A percentile compares a stretch with the other conserved stretches of the same genome.
Conservation (phyloP, 2,888 invertebrate species). For the Tryphoninae sp. region DNA sequence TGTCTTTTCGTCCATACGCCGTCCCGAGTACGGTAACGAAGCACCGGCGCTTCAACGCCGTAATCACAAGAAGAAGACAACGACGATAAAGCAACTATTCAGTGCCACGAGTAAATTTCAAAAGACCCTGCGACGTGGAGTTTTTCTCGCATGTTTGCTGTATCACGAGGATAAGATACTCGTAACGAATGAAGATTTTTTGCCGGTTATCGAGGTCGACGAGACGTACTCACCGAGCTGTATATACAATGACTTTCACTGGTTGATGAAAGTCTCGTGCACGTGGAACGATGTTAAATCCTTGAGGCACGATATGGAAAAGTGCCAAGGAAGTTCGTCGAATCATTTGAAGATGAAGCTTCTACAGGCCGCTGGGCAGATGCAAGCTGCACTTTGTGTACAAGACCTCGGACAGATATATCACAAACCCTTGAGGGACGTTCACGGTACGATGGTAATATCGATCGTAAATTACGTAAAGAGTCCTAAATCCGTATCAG, state of each 20-base stretch:
- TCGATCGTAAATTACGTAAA: slow-evolving; percentile 92
- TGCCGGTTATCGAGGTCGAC: slow-evolving; percentile 98
- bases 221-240: slow-evolving; percentile 94
- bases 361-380: slow-evolving; percentile 94
- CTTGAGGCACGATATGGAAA: slow-evolving; percentile 96
- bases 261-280: slow-evolving; percentile 98
- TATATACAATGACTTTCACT: slow-evolving; percentile 96
- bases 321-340: slow-evolving; percentile 93
- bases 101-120: slow-evolving; percentile 98
- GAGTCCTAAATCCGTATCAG: slow-evolving; percentile 92
- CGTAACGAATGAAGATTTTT: slow-evolving; percentile 97
- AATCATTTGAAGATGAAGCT: slow-evolving; percentile 95
- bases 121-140: slow-evolving; percentile 95
- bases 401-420: slow-evolving; percentile 97
- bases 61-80: slow-evolving; percentile 90
- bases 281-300: slow-evolving; percentile 98
- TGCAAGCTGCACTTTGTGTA: slow-evolving; percentile 95
- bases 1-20: slow-evolving; percentile 88
- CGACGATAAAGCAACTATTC: slow-evolving; percentile 96
- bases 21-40: slow-evolving; percentile 86
- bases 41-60: slow-evolving; percentile 86
- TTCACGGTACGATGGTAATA: slow-evolving; percentile 94
- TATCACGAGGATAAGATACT: slow-evolving; percentile 98
- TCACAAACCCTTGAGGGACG: slow-evolving; percentile 94
- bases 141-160: slow-evolving; percentile 95